These are phyloP conservation scores for Heliocidaris erythrogramma DNA, from an alignment of 35 echinoderm and acorn worm genomes.

Conservation along the genomic window DNA sequence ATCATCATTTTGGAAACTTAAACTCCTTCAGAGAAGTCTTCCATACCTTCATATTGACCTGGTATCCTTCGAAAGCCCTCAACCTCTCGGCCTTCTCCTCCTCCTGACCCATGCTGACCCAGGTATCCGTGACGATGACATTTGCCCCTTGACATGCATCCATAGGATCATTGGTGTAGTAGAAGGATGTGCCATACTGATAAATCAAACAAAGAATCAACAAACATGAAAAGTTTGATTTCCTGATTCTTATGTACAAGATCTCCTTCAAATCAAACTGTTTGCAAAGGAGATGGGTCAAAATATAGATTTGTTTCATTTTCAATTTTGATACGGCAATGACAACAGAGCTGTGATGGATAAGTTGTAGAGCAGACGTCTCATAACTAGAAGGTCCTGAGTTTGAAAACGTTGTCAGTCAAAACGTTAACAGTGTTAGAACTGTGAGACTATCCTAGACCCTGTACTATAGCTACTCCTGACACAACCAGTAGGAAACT, in stretches of 20 bases:
- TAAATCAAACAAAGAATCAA: neutral
- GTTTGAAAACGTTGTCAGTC: too few relatives aligned
- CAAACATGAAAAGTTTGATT: neutral
- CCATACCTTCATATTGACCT: constrained; percentile 93
- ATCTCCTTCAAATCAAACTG: neutral
- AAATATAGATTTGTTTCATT: too few relatives aligned
- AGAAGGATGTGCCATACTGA: constrained; percentile 75
- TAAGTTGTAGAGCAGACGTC: too few relatives aligned
- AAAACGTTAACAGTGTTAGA: too few relatives aligned
- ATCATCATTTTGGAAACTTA: too few relatives aligned
- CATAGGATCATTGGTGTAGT: constrained; percentile 85
- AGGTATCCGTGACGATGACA: constrained; percentile 95
- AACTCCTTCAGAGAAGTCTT: too few relatives aligned
- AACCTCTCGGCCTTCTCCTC: constrained; percentile 88
- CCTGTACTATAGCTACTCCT: too few relatives aligned
- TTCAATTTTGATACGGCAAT: too few relatives aligned
- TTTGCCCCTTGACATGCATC: constrained; percentile 85
- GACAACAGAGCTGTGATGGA: too few relatives aligned
- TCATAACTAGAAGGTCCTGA: too few relatives aligned
- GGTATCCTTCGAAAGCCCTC: constrained; percentile 88
- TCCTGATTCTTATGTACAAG: neutral
- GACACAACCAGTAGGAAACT: too few relatives aligned
- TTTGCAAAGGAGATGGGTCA: neutral
- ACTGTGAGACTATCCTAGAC: too few relatives aligned
- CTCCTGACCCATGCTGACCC: constrained; percentile 98